phyloP scores from a whole-genome alignment of 2,113 vertebrate species.

The Coryphaenoides rupestris region DNA sequence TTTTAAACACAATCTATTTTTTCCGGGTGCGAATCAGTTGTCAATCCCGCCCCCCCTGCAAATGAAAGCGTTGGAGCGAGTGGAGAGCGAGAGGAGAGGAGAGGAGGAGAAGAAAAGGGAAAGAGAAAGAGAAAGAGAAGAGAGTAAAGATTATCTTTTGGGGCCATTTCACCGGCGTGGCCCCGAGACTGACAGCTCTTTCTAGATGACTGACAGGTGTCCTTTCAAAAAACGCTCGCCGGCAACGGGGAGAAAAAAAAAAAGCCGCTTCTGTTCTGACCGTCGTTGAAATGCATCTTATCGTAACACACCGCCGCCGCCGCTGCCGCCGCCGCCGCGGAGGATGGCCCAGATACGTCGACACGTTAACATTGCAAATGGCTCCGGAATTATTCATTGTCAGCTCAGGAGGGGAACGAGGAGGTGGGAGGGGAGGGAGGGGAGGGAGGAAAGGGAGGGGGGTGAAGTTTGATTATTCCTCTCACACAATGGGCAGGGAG shows the following conservation, averaged over 20 bases:
- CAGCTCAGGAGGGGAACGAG: slow-evolving; percentile 75
- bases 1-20: slow-evolving; percentile 85
- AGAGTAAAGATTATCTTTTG: slow-evolving; percentile 98
- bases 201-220: slow-evolving; percentile 99
- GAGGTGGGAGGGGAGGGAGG: slow-evolving; percentile 62
- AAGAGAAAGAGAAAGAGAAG: no score
- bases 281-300: slow-evolving; percentile 99
- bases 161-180: slow-evolving; percentile 85
- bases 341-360: slow-evolving; percentile 99
- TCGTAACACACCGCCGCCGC: no score
- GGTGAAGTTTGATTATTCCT: slow-evolving; percentile 98
- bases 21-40: slow-evolving; percentile 97
- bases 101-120: slow-evolving; percentile 67
- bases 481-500: slow-evolving; percentile 92
- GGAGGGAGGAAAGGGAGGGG: slow-evolving; percentile 58
- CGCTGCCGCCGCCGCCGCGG: no score
- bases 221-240: slow-evolving; percentile 99
- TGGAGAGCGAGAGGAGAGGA: no score
- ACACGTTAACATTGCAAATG: slow-evolving; percentile 99
- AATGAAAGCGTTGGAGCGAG: slow-evolving; percentile 87
- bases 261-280: slow-evolving; percentile 94
- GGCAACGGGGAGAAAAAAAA: no score
- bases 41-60: slow-evolving; percentile 89
- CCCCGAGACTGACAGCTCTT: slow-evolving; percentile 97
- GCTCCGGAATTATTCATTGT: slow-evolving; percentile 99